Conservation (phyloP, 2,113 vertebrate species). For the Crypturellus undulatus region DNA sequence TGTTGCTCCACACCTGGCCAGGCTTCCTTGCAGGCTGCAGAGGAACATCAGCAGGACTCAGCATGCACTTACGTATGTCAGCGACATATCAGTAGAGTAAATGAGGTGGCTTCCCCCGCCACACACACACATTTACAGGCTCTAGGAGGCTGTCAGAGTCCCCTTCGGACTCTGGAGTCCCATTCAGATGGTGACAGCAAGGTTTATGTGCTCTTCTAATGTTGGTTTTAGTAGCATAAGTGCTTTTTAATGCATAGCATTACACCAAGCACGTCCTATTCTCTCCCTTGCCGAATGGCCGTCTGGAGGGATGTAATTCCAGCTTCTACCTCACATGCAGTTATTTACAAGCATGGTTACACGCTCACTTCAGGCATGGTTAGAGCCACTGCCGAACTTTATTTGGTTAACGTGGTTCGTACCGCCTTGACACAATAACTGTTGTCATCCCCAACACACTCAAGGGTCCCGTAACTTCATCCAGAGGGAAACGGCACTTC, state of each 20-base stretch:
- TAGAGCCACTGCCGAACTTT: slow-evolving; percentile 52
- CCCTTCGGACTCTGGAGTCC: slow-evolving; percentile 65
- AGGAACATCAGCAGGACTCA: not conserved
- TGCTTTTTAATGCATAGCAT: slow-evolving; percentile 68
- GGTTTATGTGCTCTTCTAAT: slow-evolving; percentile 70
- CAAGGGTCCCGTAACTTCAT: not conserved
- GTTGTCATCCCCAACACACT: no score
- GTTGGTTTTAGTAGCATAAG: slow-evolving; percentile 59
- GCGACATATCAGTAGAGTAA: not conserved
- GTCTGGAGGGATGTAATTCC: slow-evolving; percentile 72
- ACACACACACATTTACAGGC: not conserved
- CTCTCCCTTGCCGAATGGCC: slow-evolving; percentile 61
- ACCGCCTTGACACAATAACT: not conserved
- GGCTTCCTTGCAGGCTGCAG: not conserved
- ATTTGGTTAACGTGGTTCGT: slow-evolving; percentile 25
- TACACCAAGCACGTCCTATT: slow-evolving; percentile 34
- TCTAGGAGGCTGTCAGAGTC: slow-evolving; percentile 23
- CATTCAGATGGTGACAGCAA: slow-evolving; percentile 48
- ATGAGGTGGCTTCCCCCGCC: not conserved
- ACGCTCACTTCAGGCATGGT: slow-evolving; percentile 24
- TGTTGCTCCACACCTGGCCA: not conserved
- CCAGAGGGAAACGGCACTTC: not conserved
- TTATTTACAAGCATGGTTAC: slow-evolving; percentile 61
- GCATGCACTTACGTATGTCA: not conserved
- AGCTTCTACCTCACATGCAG: slow-evolving; percentile 52